Base-by-base conservation (phyloP, 2,797 vertebrate genomes). In the Denticeps clupeoides region DNA sequence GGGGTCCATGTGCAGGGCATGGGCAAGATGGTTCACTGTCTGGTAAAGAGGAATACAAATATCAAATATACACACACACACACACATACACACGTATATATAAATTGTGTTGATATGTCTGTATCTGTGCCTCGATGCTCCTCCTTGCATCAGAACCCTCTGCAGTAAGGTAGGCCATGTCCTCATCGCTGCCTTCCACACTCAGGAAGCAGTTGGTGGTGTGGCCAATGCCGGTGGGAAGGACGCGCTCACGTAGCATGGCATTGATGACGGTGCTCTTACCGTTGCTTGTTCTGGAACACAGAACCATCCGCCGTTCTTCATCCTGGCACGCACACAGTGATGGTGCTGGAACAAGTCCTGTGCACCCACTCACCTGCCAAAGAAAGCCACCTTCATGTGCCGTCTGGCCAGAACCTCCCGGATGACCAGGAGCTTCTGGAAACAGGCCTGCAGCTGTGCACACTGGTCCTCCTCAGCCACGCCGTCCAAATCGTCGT, bases 121-220 rank as follows among this genome's bases (percentile, higher is more conserved):
- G 35, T 7, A 1, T 10, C 4, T 18, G 12, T 73, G 95, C 93
- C 87, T 97, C 93, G 23, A 98, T 88, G 53, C 87, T 95, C 66
- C 82, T 89, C 73, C 89, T 90, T 57, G 97, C 92, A 26, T 97
- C 89, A 1, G 91, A 96, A 47, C 91, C 91, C 56, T 97, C 94
- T 0, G 93, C 94, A 78, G 89, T 96, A 49, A 98, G 88, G 64
- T 86, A 97, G 56, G 92, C 89, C 62, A 86, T 90, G 67, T 95
- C 90, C 1, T 90, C 89, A 51, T 97, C 93, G 0, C 91, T 98
- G 42, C 94, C 92, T 70, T 92, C 94, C 52, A 97, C 93, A 27
- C 92, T 96, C 53, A 98, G 80, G 68, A 98, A 97, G 73, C 94
- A 97, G 80, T 97, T 97, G 3, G 94, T 97, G n/a, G 92, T 97